Conservation (phyloP, 2,888 invertebrate species). For the Stramonita haemastoma region DNA sequence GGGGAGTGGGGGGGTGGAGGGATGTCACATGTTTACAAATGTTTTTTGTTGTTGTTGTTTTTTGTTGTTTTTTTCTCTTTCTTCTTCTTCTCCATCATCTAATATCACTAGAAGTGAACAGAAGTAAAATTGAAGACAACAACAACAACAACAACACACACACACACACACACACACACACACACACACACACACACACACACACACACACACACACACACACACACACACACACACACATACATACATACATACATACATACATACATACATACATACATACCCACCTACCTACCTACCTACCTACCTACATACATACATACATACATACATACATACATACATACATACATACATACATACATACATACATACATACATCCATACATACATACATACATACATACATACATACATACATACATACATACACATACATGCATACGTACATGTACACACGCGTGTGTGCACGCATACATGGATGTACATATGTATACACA, state of each 20-base stretch:
- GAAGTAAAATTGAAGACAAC: too few relatives aligned
- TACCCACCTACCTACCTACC: not conserved
- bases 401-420: slow-evolving; percentile 41
- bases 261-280: not conserved
- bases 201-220: not conserved
- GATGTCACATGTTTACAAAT: too few relatives aligned
- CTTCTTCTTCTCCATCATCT: too few relatives aligned
- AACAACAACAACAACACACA: not conserved
- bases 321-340: not conserved
- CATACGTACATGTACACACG: not conserved
- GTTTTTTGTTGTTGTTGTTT: too few relatives aligned
- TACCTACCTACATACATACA: not conserved
- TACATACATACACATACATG: slow-evolving; percentile 31
- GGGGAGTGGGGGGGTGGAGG: too few relatives aligned
- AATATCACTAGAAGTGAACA: too few relatives aligned
- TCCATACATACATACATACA: slow-evolving; percentile 39
- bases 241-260: too few relatives aligned
- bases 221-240: too few relatives aligned
- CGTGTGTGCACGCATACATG: too few relatives aligned
- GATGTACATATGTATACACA: too few relatives aligned
- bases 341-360: not conserved
- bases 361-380: slow-evolving; percentile 37
- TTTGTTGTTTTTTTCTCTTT: too few relatives aligned
- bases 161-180: not conserved
- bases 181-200: not conserved